Evolutionary conservation across 2,888 invertebrate genomes (phyloP).

Genomic region (Pachydiplax longipennis): DNA sequence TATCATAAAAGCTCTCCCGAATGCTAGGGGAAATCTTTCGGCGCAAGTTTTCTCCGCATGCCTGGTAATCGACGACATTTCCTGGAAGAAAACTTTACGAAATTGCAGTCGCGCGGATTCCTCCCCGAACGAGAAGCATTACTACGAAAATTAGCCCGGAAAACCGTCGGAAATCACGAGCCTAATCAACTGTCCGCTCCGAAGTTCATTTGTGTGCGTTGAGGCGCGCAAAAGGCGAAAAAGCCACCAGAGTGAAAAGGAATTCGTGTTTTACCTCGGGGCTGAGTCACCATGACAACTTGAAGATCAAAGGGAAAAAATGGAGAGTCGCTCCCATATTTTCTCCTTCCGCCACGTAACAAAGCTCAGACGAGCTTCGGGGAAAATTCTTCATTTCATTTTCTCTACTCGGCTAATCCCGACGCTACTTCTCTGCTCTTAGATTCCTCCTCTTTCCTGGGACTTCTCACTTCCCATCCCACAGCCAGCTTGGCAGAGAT

Average conservation of each 20-base stretch:
- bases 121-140: no score
- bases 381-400: constrained; percentile 45
- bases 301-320: constrained; percentile 27
- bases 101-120: no score
- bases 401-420: constrained; percentile 31
- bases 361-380: constrained; percentile 28
- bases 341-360: constrained; percentile 16
- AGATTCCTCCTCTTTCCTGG: constrained; percentile 1
- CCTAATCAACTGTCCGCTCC: constrained; percentile 29
- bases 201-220: constrained; percentile 29
- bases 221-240: constrained; percentile 22
- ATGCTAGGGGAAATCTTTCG: no score
- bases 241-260: constrained; percentile 15
- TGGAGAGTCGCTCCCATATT: background rate
- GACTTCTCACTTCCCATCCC: background rate
- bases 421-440: background rate
- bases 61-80: no score
- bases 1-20: no score
- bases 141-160: background rate
- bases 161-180: background rate
- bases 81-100: no score
- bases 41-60: no score
- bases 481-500: background rate
- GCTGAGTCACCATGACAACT: constrained; percentile 38
- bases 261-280: constrained; percentile 37